Conservation (phyloP, 2,888 invertebrate species). For the Chrysotoxum bicinctum region DNA sequence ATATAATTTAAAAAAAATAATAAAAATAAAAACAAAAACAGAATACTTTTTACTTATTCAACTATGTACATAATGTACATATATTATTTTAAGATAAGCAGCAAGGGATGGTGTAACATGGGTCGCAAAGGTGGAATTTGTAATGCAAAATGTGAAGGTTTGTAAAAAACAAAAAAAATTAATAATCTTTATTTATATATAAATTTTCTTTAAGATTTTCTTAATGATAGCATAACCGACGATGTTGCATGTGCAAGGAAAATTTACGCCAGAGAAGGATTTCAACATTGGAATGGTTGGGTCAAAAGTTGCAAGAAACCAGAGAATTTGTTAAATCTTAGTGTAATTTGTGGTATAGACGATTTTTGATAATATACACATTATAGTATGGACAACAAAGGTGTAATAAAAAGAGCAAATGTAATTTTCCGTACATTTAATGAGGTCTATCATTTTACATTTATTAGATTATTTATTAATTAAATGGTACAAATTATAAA, state of each 20-base stretch:
- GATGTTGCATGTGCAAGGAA: constrained; percentile 85
- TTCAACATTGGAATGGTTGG: constrained; percentile 76
- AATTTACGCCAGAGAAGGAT: constrained; percentile 84
- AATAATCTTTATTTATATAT: neutral
- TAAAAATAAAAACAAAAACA: neutral
- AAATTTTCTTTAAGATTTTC: constrained; percentile 82
- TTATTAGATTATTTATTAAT: too few relatives aligned
- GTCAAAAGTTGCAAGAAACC: constrained; percentile 42
- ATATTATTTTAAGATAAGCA: constrained; percentile 84
- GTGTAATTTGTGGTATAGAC: constrained; percentile 63
- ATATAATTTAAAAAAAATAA: neutral
- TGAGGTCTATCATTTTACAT: too few relatives aligned
- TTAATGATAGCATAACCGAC: constrained; percentile 84
- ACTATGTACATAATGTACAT: too few relatives aligned
- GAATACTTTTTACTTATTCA: too few relatives aligned
- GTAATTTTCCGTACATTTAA: too few relatives aligned
- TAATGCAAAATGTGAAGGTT: constrained; percentile 87
- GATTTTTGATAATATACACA: constrained; percentile 3
- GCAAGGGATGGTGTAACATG: constrained; percentile 86
- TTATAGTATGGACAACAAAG: neutral
- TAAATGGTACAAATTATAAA: too few relatives aligned
- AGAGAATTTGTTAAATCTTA: constrained; percentile 54
- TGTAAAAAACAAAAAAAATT: neutral
- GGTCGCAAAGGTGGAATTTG: constrained; percentile 85
- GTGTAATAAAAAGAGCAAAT: neutral